Base-by-base conservation (phyloP, 2,113 vertebrate genomes). In the Rhagologus leucostigma region DNA sequence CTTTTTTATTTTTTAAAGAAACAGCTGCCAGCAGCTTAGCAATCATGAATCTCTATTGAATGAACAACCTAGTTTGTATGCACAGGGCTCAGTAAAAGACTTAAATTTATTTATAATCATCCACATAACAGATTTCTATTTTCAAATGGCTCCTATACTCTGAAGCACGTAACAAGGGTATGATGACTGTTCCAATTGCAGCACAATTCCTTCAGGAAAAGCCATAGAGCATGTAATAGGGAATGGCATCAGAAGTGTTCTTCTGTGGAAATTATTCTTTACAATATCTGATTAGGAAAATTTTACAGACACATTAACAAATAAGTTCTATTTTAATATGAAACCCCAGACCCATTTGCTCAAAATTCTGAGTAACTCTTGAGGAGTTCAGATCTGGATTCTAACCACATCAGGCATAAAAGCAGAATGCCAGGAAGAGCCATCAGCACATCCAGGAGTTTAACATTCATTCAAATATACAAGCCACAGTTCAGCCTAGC, bases 1-100 rank as follows among this genome's bases (percentile, higher is more conserved):
- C 5, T 44, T 87, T 47, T 84, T 75, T n/a, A 47, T 69, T 56
- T 83, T 56, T 83, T 74, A 73, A 95, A 93, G 67, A 70, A 83
- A 91, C 44, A 70, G 53, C 57, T 76, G 44, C 44, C 81, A 79
- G 41, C 22, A 92, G 49, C 41, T 56, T 21, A 80, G 87, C 16
- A 76, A 59, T 67, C 27, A 15, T 22, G 27, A 74, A 33, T 27
- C 22, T 53, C 14, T 81, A n/a, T 3, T 53, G 52, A 89, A 91
- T 64, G 8, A 92, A 71, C 29, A 87, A 87, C 23, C 47, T 24
- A 21, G 12, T 21, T 6, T 68, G 35, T 39, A 55, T 0, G 8
- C 32, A 77, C 4, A 55, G 30, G 22, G 60, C 52, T 35, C 11
- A 89, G 42, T 41, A 71, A 49, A 42, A 84, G 17, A 63, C 17